Conservation (phyloP, 2,797 vertebrate species). For the Antrozous pallidus region DNA sequence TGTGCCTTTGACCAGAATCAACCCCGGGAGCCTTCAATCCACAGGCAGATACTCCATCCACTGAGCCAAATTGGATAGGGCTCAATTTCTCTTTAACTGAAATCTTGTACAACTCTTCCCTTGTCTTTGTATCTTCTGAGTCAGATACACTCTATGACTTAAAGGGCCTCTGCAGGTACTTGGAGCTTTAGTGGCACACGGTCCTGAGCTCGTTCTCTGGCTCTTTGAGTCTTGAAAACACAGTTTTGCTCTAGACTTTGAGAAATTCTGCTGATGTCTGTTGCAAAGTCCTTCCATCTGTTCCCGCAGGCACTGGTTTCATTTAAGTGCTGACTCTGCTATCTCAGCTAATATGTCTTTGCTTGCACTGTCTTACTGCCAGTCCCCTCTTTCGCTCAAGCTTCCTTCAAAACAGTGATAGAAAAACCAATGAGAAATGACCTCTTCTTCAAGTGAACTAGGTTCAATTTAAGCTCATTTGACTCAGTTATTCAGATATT, state of each 20-base stretch:
- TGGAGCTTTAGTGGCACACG: background rate
- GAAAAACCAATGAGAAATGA: background rate
- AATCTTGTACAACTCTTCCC: background rate
- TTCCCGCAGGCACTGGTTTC: fast-evolving
- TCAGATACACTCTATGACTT: background rate
- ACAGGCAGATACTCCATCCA: too few species aligned
- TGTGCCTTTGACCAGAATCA: too few species aligned
- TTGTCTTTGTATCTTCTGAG: background rate
- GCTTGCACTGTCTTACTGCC: background rate
- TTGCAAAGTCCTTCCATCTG: background rate
- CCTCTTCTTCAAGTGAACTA: background rate
- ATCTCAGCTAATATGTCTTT: background rate
- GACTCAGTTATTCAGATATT: background rate
- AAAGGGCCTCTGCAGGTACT: background rate
- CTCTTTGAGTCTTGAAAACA: background rate
- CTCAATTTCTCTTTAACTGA: background rate
- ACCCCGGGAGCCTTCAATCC: too few species aligned
- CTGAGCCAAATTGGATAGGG: too few species aligned
- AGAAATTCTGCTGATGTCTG: background rate
- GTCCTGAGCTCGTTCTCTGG: background rate
- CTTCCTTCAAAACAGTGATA: background rate
- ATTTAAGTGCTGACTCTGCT: background rate
- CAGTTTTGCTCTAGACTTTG: background rate
- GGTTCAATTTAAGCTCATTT: background rate
- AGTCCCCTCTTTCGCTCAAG: background rate